Percentiles rank a stretch among this genome's conserved stretches.
Conservation (phyloP, 2,888 invertebrate genomes). For the Tortrix viridana region DNA sequence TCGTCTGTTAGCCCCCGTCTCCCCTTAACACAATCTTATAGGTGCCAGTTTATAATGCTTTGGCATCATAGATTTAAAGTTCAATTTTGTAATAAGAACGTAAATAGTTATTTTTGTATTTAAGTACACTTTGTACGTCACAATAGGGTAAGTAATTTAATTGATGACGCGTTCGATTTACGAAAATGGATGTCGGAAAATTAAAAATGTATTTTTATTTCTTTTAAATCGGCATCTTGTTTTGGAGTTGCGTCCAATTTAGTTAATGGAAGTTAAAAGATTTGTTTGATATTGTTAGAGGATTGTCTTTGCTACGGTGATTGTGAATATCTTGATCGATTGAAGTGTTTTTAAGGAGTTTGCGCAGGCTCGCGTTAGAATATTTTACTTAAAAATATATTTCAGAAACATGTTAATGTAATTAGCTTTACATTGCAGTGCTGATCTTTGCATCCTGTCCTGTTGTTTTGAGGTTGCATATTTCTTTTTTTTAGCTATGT, state of each 20-base stretch:
- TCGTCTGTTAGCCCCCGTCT: constrained; percentile 51
- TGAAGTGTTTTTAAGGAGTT: no score
- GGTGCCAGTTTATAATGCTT: not conserved
- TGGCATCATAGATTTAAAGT: not conserved
- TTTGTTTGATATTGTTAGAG: constrained; percentile 10
- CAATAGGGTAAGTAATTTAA: constrained; percentile 79
- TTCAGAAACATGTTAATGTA: no score
- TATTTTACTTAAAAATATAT: no score
- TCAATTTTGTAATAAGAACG: not conserved
- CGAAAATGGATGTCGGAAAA: constrained; percentile 68
- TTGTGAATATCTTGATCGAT: not conserved
- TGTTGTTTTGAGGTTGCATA: no score
- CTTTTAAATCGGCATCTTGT: constrained; percentile 36
- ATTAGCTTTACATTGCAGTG: no score
- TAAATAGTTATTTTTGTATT: not conserved
- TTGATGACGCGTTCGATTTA: constrained; percentile 81
- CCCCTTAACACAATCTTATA: constrained; percentile 24
- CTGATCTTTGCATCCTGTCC: no score
- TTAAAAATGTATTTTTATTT: constrained; percentile 48
- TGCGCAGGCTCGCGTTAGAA: no score
- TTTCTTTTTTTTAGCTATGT: no score
- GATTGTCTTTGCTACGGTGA: constrained; percentile 16
- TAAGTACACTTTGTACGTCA: constrained; percentile 51
- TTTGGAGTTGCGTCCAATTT: constrained; percentile 30
- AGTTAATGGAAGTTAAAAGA: constrained; percentile 26